phyloP scores from a whole-genome alignment of 1,140 invertebrate species.

The Hypsibius dujardini region DNA sequence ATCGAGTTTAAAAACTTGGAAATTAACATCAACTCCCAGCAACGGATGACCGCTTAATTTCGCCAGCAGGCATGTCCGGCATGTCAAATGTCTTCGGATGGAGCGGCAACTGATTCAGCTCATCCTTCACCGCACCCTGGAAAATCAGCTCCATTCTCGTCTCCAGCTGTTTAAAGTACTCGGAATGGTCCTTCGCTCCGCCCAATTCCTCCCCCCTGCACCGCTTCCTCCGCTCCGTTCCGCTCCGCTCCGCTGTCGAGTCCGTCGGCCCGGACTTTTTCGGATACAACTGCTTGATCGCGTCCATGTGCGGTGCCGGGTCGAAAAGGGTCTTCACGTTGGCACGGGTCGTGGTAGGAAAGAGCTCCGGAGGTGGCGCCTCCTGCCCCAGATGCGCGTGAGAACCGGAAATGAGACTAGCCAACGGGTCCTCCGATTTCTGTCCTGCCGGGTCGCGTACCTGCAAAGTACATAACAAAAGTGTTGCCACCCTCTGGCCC shows the following conservation, averaged over 20 bases:
- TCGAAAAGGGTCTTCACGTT: background rate
- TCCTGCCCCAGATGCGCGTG: too few species aligned
- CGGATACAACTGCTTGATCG: slow-evolving; percentile 5
- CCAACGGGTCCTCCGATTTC: too few species aligned
- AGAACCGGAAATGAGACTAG: too few species aligned
- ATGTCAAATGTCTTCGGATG: background rate
- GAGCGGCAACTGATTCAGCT: background rate
- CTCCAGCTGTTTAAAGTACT: slow-evolving; percentile 4
- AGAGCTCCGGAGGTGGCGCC: background rate
- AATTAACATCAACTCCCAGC: background rate
- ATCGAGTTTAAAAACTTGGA: background rate
- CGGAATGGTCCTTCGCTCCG: background rate
- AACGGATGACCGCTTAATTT: background rate
- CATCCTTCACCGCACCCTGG: background rate
- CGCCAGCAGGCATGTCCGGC: background rate
- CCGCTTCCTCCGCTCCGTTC: background rate
- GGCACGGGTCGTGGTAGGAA: background rate
- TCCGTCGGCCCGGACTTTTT: background rate
- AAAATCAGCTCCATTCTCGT: background rate
- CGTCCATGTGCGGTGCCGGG: background rate
- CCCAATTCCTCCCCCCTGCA: background rate
- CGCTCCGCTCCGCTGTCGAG: too few species aligned
- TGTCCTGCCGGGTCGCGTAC: too few species aligned
- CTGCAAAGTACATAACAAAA: too few species aligned
- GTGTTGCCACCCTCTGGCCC: too few species aligned